A percentile compares a stretch with the other conserved stretches of the same genome.
Evolutionary conservation across 2,113 vertebrate genomes (phyloP).

Genomic region (Saccopteryx bilineata): DNA sequence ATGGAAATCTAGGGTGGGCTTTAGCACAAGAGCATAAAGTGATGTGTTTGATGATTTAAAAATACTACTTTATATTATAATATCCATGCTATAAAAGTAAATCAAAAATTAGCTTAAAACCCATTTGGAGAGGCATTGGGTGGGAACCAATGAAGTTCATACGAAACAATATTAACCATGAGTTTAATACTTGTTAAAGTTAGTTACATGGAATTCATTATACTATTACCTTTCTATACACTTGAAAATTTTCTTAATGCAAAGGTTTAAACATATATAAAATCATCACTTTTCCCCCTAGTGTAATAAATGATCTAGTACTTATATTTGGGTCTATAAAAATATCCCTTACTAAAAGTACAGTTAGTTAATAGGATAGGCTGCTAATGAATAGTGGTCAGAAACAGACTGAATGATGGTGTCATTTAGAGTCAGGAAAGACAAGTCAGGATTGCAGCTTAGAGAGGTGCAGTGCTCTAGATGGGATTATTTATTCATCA

Average conservation of each 20-base stretch:
- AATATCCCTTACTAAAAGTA: not conserved
- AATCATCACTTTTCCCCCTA: not conserved
- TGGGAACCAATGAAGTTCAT: not conserved
- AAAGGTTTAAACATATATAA: not conserved
- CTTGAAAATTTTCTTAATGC: not conserved
- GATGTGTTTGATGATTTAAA: conserved; percentile 21
- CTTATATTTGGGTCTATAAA: not conserved
- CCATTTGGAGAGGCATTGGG: not conserved
- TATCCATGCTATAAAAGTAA: not conserved
- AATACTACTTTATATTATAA: not conserved
- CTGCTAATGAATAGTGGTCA: not conserved
- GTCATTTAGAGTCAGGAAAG: not conserved
- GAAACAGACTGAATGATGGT: not conserved
- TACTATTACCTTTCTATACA: not conserved
- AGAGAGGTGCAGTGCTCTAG: not conserved
- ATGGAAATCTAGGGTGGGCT: not conserved
- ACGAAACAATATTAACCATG: not conserved
- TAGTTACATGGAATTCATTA: not conserved
- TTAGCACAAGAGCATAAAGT: not conserved
- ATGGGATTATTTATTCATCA: not conserved
- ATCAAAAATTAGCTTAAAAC: conserved; percentile 3
- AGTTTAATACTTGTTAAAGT: conserved; percentile 7
- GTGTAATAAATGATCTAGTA: not conserved
- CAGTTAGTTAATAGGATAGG: not conserved
- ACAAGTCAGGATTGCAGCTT: not conserved